These are phyloP conservation scores for Sphaerophoria rueppellii DNA, from an alignment of 2,888 invertebrate genomes.

Conservation along the genomic window DNA sequence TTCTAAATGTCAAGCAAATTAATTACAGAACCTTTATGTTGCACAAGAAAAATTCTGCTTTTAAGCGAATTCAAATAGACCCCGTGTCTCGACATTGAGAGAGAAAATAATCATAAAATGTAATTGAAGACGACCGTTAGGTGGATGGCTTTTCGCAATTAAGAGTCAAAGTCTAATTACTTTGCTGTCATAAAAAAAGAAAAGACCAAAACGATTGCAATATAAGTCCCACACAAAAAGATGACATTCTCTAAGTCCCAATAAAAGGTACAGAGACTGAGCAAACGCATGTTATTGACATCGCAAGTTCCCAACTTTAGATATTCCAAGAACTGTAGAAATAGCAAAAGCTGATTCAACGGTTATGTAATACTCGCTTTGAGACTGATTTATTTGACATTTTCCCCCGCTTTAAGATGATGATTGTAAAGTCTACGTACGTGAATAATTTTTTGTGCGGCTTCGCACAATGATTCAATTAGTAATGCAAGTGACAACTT, in stretches of 20 bases:
- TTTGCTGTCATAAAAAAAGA: conserved; percentile 17
- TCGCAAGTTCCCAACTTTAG: conserved; percentile 4
- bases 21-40: conserved; percentile 16
- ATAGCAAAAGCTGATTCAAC: conserved; percentile 44
- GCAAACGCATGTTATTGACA: conserved; percentile 23
- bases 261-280: background rate
- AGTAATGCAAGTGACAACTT: conserved; percentile 67
- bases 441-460: conserved; percentile 25
- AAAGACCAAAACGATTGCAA: background rate
- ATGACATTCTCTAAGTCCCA: background rate
- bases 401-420: conserved; percentile 21
- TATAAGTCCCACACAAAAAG: conserved; percentile 19
- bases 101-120: conserved; percentile 24
- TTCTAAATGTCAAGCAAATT: conserved; percentile 20
- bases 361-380: conserved; percentile 47
- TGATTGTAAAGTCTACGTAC: background rate
- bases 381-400: conserved; percentile 56
- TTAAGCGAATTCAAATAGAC: background rate
- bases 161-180: conserved; percentile 12
- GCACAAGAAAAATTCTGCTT: background rate
- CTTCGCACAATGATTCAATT: conserved; percentile 61
- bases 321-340: conserved; percentile 18
- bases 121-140: conserved; percentile 22
- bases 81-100: background rate
- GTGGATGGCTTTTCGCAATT: conserved; percentile 46